Conservation (phyloP, 1,140 invertebrate genomes). For the Sarcophaga bullata region DNA sequence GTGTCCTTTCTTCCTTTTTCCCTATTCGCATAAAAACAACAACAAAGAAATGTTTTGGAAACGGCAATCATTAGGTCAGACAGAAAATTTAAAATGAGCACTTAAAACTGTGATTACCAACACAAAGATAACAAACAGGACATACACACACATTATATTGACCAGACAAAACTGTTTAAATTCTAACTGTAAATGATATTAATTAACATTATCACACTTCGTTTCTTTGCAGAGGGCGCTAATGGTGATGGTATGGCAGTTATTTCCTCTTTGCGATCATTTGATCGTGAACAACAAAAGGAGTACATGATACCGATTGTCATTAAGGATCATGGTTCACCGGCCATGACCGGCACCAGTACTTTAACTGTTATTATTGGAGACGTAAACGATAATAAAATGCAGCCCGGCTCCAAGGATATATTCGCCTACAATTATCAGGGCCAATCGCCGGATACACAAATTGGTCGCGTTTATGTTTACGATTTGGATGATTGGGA, state of each 20-base stretch:
- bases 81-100: too few species aligned
- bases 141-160: not conserved
- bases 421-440: conserved; percentile 97
- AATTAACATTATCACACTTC: not conserved
- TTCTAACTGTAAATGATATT: not conserved
- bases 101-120: too few species aligned
- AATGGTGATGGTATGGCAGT: conserved; percentile 97
- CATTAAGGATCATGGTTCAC: conserved; percentile 89
- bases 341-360: conserved; percentile 92
- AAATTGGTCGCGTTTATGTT: conserved; percentile 95
- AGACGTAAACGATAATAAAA: conserved; percentile 96
- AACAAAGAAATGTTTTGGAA: too few species aligned
- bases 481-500: conserved; percentile 98
- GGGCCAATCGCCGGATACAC: conserved; percentile 90
- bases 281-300: conserved; percentile 95
- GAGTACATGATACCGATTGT: conserved; percentile 95
- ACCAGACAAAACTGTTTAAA: not conserved
- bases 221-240: conserved; percentile 78
- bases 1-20: too few species aligned
- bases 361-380: conserved; percentile 95
- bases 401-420: conserved; percentile 95
- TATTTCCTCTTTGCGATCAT: conserved; percentile 87
- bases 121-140: too few species aligned
- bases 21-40: too few species aligned
- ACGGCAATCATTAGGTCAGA: too few species aligned